Base-by-base conservation (phyloP, 2,113 vertebrate species). In the Anguilla rostrata region DNA sequence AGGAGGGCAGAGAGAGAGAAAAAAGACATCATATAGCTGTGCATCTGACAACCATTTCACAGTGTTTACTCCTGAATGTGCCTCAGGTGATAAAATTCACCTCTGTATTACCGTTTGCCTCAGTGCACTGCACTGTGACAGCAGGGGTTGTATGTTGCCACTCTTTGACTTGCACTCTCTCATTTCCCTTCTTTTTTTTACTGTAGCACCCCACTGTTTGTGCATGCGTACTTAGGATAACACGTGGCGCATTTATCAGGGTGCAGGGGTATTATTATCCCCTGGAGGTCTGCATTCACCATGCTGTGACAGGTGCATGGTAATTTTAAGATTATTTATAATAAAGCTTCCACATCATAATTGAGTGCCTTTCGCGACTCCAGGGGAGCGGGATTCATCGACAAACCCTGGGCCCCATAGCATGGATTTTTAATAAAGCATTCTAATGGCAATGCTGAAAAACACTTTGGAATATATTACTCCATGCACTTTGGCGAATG, bases 241-340 rank as follows among this genome's bases (percentile, higher is more conserved):
- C 89, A 89, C 89, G 83, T 90, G 26, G 84, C 90, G 92, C 92
- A 92, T 94, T 94, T 94, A 94, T 94, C 91, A 92, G 93, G 92
- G 93, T 92, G 92, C 93, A 91, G 8, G 89, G 91, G 91, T 94
- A 92, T 94, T 94, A 93, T 94, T 94, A 93, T 91, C 88, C 92
- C 89, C 83, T 88, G 90, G 91, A 87, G 92, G 85, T 92, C 88
- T 92, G 92, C 90, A 92, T 92, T 88, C 89, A 71, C 88, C 56
- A 83, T 43, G 71, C 89, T 29, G 86, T 94, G 93, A 95, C 94
- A 95, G 94, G 92, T 94, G 93, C 86, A n/a, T 90, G 89, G 87
- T 90, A 93, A 92, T 93, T 93, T 89, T 89, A 86, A 91, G 93
- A 93, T 94, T 93, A 94, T 94, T 95, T 94, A 94, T 94, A 93